These are phyloP conservation scores for Sebastiscus tertius DNA, from an alignment of 2,797 vertebrate species.

Conservation along the genomic window DNA sequence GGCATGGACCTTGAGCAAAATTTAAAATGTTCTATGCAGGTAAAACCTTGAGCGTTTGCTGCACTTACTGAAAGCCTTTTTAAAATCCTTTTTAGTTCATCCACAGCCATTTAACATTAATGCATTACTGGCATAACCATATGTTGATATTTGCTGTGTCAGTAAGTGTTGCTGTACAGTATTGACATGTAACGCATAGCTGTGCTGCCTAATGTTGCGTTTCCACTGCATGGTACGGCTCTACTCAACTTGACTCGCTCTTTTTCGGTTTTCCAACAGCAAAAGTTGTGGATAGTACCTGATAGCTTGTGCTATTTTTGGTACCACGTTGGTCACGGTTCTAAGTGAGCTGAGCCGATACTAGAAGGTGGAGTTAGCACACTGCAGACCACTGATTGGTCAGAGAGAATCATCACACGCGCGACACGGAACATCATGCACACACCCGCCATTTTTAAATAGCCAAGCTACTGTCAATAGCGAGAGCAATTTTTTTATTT, in stretches of 20 bases:
- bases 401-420: background rate
- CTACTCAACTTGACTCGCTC: background rate
- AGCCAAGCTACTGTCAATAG: background rate
- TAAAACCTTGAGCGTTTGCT: background rate
- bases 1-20: background rate
- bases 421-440: no score
- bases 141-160: background rate
- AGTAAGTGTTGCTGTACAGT: background rate
- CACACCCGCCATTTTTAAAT: no score
- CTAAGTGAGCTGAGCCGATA: background rate
- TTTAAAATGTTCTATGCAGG: background rate
- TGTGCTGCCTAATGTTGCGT: background rate
- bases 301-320: background rate
- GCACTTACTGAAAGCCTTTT: background rate
- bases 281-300: background rate
- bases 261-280: background rate
- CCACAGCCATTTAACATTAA: background rate
- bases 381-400: background rate
- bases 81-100: background rate
- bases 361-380: no score
- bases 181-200: background rate
- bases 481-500: background rate
- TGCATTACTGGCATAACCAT: background rate
- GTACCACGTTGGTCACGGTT: background rate
- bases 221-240: background rate